Evolutionary conservation across 2,797 vertebrate species (phyloP).

Genomic region (Schizopygopsis pylzovi): DNA sequence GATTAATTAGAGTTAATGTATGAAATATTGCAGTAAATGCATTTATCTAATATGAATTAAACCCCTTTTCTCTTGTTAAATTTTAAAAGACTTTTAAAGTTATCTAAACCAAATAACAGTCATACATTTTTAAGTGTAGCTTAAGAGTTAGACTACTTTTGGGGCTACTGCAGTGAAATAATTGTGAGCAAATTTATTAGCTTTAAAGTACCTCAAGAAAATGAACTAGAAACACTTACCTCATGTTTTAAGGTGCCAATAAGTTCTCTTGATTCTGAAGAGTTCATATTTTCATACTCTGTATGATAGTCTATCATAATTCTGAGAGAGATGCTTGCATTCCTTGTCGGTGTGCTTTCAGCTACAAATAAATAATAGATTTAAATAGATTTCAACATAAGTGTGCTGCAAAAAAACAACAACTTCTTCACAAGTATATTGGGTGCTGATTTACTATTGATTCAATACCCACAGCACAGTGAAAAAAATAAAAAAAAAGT

Average conservation of each 20-base stretch:
- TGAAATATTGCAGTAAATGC: neutral
- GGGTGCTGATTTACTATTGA: neutral
- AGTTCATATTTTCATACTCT: slow-evolving; percentile 59
- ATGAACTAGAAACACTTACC: slow-evolving; percentile 54
- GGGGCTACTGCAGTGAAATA: too few relatives aligned
- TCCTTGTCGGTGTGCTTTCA: slow-evolving; percentile 65
- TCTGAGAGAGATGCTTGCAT: slow-evolving; percentile 65
- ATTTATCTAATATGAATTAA: neutral
- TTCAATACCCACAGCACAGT: neutral
- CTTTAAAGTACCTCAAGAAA: neutral
- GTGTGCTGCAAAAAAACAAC: neutral
- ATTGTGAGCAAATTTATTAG: neutral
- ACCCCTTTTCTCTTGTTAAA: neutral
- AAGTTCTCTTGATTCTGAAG: slow-evolving; percentile 54
- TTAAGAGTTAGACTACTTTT: too few relatives aligned
- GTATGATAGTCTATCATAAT: slow-evolving; percentile 50
- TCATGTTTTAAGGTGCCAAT: slow-evolving; percentile 57
- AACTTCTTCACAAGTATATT: neutral
- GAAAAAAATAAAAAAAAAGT: neutral
- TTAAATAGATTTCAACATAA: neutral
- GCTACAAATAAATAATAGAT: slow-evolving; percentile 39
- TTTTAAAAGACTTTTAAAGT: too few relatives aligned
- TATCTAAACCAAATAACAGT: neutral
- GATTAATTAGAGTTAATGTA: neutral
- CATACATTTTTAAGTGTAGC: neutral